Evolutionary conservation across 1,140 invertebrate genomes (phyloP).

Genomic region (Heliothis virescens): DNA sequence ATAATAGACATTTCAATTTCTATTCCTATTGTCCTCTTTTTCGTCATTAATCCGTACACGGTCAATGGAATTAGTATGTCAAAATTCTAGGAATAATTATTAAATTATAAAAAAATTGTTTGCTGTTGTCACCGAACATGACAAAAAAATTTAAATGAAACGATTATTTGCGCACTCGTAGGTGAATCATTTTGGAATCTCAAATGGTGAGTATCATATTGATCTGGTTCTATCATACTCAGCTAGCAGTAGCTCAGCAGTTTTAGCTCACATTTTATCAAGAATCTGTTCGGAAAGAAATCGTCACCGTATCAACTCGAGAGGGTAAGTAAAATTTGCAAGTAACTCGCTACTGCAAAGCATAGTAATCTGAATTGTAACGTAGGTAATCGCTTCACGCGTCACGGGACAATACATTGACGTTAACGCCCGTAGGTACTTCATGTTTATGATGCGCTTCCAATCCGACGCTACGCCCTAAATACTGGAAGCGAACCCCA

Average conservation of each 20-base stretch:
- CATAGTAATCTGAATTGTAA: too few relatives aligned
- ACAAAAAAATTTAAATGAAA: constrained; percentile 10
- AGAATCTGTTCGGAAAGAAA: too few relatives aligned
- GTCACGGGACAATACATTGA: too few relatives aligned
- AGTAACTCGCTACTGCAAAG: too few relatives aligned
- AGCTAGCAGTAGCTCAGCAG: too few relatives aligned
- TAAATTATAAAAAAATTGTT: constrained; percentile 40
- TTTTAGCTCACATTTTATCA: background rate
- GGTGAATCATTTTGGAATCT: background rate
- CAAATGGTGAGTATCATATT: background rate
- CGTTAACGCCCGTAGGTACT: too few relatives aligned
- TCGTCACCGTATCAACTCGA: too few relatives aligned
- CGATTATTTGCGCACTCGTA: background rate
- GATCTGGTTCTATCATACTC: background rate
- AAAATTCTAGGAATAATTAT: constrained; percentile 53
- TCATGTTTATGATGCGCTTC: too few relatives aligned
- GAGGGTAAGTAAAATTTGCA: too few relatives aligned
- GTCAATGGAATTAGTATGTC: constrained; percentile 48
- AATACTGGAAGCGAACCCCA: background rate
- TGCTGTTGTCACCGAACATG: constrained; percentile 48
- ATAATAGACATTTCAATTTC: background rate
- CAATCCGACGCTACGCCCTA: too few relatives aligned
- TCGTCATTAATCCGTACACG: background rate
- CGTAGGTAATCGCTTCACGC: too few relatives aligned
- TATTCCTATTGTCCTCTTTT: background rate